Base-by-base conservation (phyloP, 2,113 vertebrate species). In the Harpagus bidentatus region DNA sequence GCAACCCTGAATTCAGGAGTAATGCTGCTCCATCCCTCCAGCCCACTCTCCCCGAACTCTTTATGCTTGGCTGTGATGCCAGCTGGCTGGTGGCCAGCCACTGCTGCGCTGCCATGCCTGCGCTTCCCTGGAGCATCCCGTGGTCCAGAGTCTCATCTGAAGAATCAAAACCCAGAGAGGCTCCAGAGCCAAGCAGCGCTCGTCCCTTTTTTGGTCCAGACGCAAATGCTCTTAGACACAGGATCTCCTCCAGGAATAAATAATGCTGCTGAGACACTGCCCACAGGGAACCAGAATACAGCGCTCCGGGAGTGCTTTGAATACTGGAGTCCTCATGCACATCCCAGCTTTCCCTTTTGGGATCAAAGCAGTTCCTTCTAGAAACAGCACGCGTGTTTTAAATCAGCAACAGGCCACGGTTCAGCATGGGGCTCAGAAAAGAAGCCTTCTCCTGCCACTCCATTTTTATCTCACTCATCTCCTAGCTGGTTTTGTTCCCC, bases 71-170 rank as follows among this genome's bases (percentile, higher is more conserved):
- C 29, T 7, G 0, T 6, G 45, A 50, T 71, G 67, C 62, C 42
- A 71, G 76, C 36, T 76, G 76, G 22, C 65, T 72, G 52, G n/a
- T 55, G 58, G 42, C 69, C 43, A 6, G 6, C 25, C 15, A 3
- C 29, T 6, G 2, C 32, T 1, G 1, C 1, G 5, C 23, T 10
- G 1, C 6, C 0, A 0, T 52, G 67, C 34, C 36, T 3, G 1
- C 0, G 0, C 31, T 43, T 36, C 20, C 8, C 3, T 0, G 1
- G 15, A 56, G n/a, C 63, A 79, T 32, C 53, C 67, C 3, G 2
- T 2, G 2, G 19, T 42, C 50, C 2, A 1, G 13, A 14, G 7
- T 34, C 34, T 80, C 63, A 26, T 8, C 5, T 8, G 85, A 58
- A 83, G 69, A 34, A 55, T 22, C 53, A 42, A 65, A 77, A 32